Evolutionary conservation across 1,140 invertebrate species (phyloP), one percentile per base, ranked within the genome.

Genomic region (Macrosteles quadrilineatus): DNA sequence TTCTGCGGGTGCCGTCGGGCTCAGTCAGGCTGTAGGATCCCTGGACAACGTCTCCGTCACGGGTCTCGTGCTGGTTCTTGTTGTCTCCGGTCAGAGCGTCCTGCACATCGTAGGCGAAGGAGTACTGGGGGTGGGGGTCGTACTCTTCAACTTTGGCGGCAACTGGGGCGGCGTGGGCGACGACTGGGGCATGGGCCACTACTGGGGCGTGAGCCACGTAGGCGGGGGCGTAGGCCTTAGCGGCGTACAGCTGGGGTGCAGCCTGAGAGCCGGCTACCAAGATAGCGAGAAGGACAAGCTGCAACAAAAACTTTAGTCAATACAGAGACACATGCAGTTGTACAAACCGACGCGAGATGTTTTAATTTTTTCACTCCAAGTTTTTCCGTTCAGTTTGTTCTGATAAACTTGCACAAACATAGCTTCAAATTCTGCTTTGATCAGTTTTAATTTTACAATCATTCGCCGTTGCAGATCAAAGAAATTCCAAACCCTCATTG

Each of bases 131-230:
- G 72, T 73, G 67, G 11, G 63, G 40, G 30, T 67, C 70, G 72
- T 68, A 50, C 75, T 74, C 27, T 4, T 80, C 80, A 6, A 79
- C 80, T 17, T 78, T 63, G 68, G 57, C 19, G 67, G 45, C 31
- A 67, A 53, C n/a, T 14, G 67, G 3, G 21, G 29, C 27, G 29
- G n/a, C 87, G 72, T 86, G 84, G 21, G 87, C 85, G 77, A 89
- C 87, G 0, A 83, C 71, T 68, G 36, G 59, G 67, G 62, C 47
- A 23, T 65, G 47, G 71, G 70, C 65, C 64, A 47, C 36, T 45
- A 55, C 65, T 62, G 17, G 27, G 59, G 64, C 31, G 47, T 40
- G 32, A 55, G 30, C 29, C 1, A 27, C 68, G 57, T 70, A 62
- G 32, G 32, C 62, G 57, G 62, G 29, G 45, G 31, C 47, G 45